Conservation (phyloP, 2,888 invertebrate genomes). For the Drosophila ezoana region DNA sequence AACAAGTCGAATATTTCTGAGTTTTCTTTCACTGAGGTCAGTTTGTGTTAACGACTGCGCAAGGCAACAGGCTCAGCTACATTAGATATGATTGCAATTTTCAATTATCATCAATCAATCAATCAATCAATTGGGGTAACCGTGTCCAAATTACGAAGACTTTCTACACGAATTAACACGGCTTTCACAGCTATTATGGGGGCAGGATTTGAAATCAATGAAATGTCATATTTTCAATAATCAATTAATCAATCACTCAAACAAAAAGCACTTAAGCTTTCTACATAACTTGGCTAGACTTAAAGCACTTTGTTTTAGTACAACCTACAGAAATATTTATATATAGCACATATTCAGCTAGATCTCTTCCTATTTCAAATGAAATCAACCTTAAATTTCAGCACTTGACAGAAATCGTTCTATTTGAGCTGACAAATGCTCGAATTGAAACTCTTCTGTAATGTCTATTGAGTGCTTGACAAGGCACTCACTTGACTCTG, state of each 20-base stretch:
- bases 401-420: neutral
- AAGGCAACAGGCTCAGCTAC: neutral
- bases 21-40: neutral
- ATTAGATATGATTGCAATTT: neutral
- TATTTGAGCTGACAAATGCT: constrained; percentile 6
- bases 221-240: no score
- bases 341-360: neutral
- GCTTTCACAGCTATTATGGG: no score
- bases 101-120: neutral
- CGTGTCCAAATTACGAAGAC: neutral
- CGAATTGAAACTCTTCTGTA: neutral
- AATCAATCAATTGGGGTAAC: neutral
- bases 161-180: neutral
- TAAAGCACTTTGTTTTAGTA: neutral
- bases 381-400: neutral
- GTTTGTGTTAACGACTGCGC: neutral
- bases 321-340: neutral
- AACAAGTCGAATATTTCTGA: no score
- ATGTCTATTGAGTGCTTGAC: constrained; percentile 19
- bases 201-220: neutral
- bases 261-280: neutral
- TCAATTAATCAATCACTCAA: no score
- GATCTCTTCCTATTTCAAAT: neutral
- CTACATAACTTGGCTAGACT: neutral
- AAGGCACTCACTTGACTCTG: constrained; percentile 16